Evolutionary conservation across 2,113 vertebrate species (phyloP).

Genomic region (Chlamydotis undulata): DNA sequence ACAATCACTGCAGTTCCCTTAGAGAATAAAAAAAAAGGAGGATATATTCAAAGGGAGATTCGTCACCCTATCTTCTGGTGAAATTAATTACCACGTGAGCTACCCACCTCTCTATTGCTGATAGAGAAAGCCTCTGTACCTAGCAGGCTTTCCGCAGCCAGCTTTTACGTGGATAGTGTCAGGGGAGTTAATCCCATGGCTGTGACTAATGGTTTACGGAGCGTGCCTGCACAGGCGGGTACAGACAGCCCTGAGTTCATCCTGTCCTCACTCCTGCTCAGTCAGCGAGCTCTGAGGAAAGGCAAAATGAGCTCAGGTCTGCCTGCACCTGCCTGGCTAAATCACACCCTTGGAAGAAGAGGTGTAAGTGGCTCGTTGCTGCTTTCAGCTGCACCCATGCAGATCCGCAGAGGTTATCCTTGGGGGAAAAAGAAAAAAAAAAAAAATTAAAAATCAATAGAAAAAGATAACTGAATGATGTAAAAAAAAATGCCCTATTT

Average conservation of each 20-base stretch:
- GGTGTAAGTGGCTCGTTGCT: not conserved
- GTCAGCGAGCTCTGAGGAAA: slow-evolving; percentile 5
- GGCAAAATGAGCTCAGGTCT: slow-evolving; percentile 11
- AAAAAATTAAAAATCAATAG: not conserved
- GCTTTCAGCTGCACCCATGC: not conserved
- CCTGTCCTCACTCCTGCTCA: not conserved
- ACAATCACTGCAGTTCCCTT: not conserved
- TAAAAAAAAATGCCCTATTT: not conserved
- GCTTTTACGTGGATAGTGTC: not conserved
- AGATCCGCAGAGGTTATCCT: not conserved
- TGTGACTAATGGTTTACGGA: slow-evolving; percentile 23
- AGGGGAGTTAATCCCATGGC: not conserved
- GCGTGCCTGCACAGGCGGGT: slow-evolving; percentile 4
- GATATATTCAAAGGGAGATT: not conserved
- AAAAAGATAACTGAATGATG: not conserved
- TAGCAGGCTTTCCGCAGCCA: not conserved
- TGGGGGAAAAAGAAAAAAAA: accelerated
- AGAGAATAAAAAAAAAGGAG: not conserved
- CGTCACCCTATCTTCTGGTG: accelerated
- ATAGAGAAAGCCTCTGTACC: not conserved
- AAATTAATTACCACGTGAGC: accelerated
- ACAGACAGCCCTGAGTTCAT: not conserved
- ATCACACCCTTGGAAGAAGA: not conserved
- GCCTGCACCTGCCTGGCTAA: not conserved
- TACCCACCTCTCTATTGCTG: not conserved